These are phyloP conservation scores for Steinernema khuongi DNA, from an alignment of 1,140 invertebrate genomes.

Conservation along the genomic window DNA sequence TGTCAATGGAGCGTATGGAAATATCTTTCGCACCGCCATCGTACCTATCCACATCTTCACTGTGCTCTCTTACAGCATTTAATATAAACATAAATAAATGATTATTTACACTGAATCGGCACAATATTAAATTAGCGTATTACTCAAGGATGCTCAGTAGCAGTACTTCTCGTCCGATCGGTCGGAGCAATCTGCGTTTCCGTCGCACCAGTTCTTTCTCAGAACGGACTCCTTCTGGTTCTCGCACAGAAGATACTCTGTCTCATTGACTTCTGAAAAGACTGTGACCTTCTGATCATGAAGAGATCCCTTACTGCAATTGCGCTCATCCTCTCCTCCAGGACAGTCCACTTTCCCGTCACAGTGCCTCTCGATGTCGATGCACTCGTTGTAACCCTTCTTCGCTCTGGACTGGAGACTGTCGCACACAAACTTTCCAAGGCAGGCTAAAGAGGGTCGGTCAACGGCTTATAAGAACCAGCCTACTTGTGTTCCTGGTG, in stretches of 20 bases:
- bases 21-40: too few relatives aligned
- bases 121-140: too few relatives aligned
- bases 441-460: constrained; percentile 25
- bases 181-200: constrained; percentile 33
- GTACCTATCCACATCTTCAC: too few relatives aligned
- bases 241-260: constrained; percentile 37
- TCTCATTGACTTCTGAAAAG: constrained; percentile 19
- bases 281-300: neutral
- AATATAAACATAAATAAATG: too few relatives aligned
- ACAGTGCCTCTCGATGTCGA: constrained; percentile 34
- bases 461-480: neutral
- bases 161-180: constrained; percentile 42
- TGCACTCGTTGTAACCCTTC: constrained; percentile 20
- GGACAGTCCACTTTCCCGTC: constrained; percentile 33
- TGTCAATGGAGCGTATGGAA: too few relatives aligned
- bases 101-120: too few relatives aligned
- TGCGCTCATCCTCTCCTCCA: constrained; percentile 35
- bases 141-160: too few relatives aligned
- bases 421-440: constrained; percentile 36
- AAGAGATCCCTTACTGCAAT: constrained; percentile 35
- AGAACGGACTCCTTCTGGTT: constrained; percentile 40
- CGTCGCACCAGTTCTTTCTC: constrained; percentile 36
- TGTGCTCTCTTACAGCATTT: too few relatives aligned
- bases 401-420: constrained; percentile 15
- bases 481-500: constrained; percentile 33